Evolutionary conservation across 1,140 invertebrate genomes (phyloP).

Genomic region (Drosophila nigromelanica): DNA sequence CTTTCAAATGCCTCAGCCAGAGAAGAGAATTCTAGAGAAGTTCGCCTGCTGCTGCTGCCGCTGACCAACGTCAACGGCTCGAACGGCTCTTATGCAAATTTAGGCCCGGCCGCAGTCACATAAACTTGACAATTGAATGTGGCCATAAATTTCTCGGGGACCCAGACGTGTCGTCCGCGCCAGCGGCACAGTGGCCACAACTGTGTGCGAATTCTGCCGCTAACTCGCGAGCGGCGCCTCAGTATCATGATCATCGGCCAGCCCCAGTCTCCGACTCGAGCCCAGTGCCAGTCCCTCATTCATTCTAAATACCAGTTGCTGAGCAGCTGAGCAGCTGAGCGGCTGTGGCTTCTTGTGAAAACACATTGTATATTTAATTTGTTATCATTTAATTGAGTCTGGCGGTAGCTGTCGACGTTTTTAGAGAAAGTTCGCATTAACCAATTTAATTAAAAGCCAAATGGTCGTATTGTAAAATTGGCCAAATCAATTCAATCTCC

Average conservation of each 20-base stretch:
- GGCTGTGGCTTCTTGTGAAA: constrained; percentile 17
- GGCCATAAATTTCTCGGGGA: constrained; percentile 65
- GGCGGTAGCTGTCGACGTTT: constrained; percentile 56
- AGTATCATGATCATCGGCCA: constrained; percentile 61
- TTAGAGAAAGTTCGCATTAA: constrained; percentile 60
- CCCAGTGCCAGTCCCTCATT: constrained; percentile 17
- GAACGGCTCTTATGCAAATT: constrained; percentile 71
- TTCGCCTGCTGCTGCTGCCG: constrained; percentile 14
- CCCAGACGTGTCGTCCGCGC: constrained; percentile 36
- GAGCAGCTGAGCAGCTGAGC: not conserved
- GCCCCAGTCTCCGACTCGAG: constrained; percentile 14
- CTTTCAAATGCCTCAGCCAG: constrained; percentile 61
- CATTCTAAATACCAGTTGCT: constrained; percentile 13
- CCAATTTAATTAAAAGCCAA: constrained; percentile 60
- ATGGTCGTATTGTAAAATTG: constrained; percentile 30
- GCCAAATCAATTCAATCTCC: constrained; percentile 61
- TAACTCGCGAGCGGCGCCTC: constrained; percentile 71
- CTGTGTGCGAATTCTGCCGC: constrained; percentile 66
- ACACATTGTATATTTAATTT: constrained; percentile 57
- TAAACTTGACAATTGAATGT: constrained; percentile 81
- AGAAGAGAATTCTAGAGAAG: constrained; percentile 65
- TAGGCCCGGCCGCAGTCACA: constrained; percentile 64
- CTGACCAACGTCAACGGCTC: constrained; percentile 5
- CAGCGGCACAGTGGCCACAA: constrained; percentile 52
- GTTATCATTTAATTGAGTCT: constrained; percentile 78